Conservation (phyloP, 2,888 invertebrate species). For the Dysmachus trigonus region DNA sequence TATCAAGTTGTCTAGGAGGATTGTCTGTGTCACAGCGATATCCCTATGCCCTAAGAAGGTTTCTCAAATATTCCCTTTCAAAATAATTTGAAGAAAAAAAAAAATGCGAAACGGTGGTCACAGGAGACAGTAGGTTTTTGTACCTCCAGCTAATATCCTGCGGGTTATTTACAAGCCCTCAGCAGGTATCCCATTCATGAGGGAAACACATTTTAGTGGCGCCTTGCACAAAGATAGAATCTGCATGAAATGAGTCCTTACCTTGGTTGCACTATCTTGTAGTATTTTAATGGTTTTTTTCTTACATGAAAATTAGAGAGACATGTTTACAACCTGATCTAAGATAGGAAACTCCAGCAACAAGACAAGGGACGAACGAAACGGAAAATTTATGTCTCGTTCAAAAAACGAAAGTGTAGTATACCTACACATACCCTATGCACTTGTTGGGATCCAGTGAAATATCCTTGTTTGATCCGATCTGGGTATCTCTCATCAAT, state of each 20-base stretch:
- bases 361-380: constrained; percentile 23
- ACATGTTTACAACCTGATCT: constrained; percentile 38
- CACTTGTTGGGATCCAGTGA: neutral
- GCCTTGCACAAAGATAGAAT: constrained; percentile 26
- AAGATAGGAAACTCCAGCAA: constrained; percentile 16
- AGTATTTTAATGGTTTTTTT: constrained; percentile 10
- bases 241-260: constrained; percentile 28
- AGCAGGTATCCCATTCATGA: constrained; percentile 31
- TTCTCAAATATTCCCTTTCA: neutral
- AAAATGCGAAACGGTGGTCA: constrained; percentile 33
- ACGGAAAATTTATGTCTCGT: neutral
- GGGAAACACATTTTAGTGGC: neutral
- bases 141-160: constrained; percentile 17
- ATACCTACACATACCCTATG: no score
- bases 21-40: neutral
- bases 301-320: constrained; percentile 28
- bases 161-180: constrained; percentile 19
- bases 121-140: constrained; percentile 1
- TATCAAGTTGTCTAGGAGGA: constrained; percentile 31
- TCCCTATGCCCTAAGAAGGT: neutral
- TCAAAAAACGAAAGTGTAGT: neutral
- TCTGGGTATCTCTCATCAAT: constrained; percentile 5
- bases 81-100: neutral
- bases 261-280: neutral
- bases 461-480: constrained; percentile 1